Evolutionary conservation across 2,113 vertebrate species (phyloP), one percentile per base, ranked within the genome.

Genomic region (Amia ocellicauda): DNA sequence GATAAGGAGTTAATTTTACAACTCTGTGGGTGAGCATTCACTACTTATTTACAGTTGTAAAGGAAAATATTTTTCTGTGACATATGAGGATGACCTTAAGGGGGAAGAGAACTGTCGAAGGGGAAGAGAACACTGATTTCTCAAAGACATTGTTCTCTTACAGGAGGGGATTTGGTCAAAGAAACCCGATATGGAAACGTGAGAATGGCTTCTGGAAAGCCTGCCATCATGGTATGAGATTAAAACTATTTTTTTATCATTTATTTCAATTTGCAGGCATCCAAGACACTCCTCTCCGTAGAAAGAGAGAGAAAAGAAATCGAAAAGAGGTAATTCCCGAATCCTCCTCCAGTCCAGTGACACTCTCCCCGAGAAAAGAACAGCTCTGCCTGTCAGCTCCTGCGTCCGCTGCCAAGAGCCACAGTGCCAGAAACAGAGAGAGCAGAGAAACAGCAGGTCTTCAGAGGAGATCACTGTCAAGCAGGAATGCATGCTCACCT

Each of bases 401-500:
- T 23, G 7, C 24, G n/a, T 23, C 51, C 24, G 4, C 16, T 54
- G 51, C 51, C 51, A 54, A 54, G 8, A 5, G n/a, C 22, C 51
- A 24, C 11, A 23, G n/a, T 54, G 51, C 24, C 51, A 7, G 22
- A 54, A 23, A 27, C 59, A 59, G 22, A 16, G 16, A 47, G 36
- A 53, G 62, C 63, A 64, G 60, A 67, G 29, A 56, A 45, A 20
- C 42, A 26, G 13, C 19, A 54, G 45, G 55, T 27, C 27, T 60
- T 72, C 29, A 31, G 62, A 62, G 50, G 28, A 65, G 68, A 62
- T 45, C 64, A 60, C 2, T 80, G 82, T 81, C 78, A 82, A 36
- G 61, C 68, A 13, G 74, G 84, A 82, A 85, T 88, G 78, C 70
- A 43, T 78, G 67, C 67, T 70, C 72, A 51, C 68, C 70, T 79